Base-by-base conservation (phyloP, 2,797 vertebrate genomes). In the Dermochelys coriacea region DNA sequence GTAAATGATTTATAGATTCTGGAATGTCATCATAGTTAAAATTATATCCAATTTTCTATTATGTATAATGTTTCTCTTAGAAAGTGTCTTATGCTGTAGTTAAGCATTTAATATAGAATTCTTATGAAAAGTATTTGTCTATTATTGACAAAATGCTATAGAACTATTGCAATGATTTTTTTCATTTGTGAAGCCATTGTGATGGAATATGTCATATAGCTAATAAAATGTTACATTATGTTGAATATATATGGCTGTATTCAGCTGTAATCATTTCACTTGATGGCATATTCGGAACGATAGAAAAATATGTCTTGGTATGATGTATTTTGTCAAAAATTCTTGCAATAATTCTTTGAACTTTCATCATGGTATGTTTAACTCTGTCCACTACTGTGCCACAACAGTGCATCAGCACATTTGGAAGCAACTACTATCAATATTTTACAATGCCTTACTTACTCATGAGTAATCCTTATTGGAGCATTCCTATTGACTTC, bases 231-330 rank as follows among this genome's bases (percentile, higher is more conserved):
- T 37, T 68, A 68, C 9, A n/a, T 71, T 85, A n/a, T 54, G 31
- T 87, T 94, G 87, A 93, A 16, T 37, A 61, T 37, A 54, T 57
- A 14, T 52, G 86, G 34, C 85, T 68, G 37, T 86, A 88, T 37
- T 94, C 82, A 71, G 80, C 59, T 50, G 37, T 55, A 4, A 87
- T 92, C 85, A 91, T 89, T 96, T 96, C 93, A 87, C 68, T 25
- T 81, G 78, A 41, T 16, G 23, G 41, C 52, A 0, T 51, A 49
- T 92, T 93, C 79, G 80, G 64, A 92, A 77, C 83, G 31, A 68
- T 75, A 54, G 79, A 91, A 86, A 85, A 86, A 84, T 61, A 54
- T 78, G 21, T 83, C 81, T 52, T 84, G 50, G 12, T 71, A 59
- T 97, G 91, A 91, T 57, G 79, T 25, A 3, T 11, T 37, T 5